These are phyloP conservation scores for Drosophila nigrodunni DNA, from an alignment of 1,140 invertebrate genomes.

Conservation along the genomic window DNA sequence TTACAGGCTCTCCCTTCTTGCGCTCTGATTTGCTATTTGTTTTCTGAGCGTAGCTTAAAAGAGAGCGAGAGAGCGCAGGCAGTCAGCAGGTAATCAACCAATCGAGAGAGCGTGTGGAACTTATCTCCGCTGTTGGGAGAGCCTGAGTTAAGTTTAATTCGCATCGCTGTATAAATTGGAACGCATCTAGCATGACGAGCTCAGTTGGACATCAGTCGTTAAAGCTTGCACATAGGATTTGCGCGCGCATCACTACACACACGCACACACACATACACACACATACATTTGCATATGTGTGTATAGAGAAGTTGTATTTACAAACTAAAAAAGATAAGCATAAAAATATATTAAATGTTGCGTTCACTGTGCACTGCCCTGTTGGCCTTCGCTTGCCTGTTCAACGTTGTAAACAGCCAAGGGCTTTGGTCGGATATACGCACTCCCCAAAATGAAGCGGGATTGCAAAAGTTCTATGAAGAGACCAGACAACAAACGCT, in stretches of 20 bases:
- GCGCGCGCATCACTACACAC: background rate
- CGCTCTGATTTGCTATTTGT: background rate
- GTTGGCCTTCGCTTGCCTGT: constrained; percentile 47
- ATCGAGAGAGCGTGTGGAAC: background rate
- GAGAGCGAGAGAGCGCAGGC: background rate
- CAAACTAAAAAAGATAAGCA: constrained; percentile 46
- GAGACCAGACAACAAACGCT: no score
- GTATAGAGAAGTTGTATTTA: constrained; percentile 33
- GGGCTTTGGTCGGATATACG: constrained; percentile 46
- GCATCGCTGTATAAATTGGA: constrained; percentile 62
- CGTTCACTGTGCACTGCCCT: constrained; percentile 23
- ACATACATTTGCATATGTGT: constrained; percentile 9
- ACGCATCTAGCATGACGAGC: constrained; percentile 23
- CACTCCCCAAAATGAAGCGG: constrained; percentile 28
- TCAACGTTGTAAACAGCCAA: constrained; percentile 29
- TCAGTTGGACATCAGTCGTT: constrained; percentile 51
- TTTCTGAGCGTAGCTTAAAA: background rate
- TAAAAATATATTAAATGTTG: constrained; percentile 59
- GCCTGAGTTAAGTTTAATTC: constrained; percentile 55
- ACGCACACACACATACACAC: background rate
- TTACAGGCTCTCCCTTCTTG: background rate
- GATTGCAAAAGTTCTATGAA: constrained; percentile 7
- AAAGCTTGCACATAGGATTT: constrained; percentile 5
- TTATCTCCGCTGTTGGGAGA: background rate
- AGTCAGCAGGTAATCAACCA: no score